Base-by-base conservation (phyloP, 2,888 invertebrate species). In the Coenonympha arcania region DNA sequence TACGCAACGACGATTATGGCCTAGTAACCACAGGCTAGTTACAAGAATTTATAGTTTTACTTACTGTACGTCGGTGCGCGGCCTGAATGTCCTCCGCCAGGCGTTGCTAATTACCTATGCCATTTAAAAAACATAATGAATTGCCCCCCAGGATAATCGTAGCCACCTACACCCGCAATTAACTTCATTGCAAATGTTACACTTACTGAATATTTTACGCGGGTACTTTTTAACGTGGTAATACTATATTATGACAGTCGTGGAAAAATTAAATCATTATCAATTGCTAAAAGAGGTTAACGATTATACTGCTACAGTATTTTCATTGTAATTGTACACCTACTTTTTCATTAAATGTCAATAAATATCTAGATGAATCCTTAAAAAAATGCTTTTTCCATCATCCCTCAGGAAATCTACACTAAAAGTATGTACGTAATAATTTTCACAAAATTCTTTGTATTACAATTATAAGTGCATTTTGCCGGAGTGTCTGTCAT, bases 401-500 rank as follows among this genome's bases (percentile, higher is more conserved):
- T 15, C 24, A 41, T 28, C 41, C 42, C 42, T 3, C 43, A 43
- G 43, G 19, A 55, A 44, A 73, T 61, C 65, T 57, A 55, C 63
- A 61, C 64, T 71, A 71, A 74, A 69, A 67, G 70, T 71, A 71
- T 72, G 71, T 68, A 68, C 73, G 75, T 76, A 71, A 79, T 80
- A 76, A 82, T 84, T 84, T 85, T 79, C 73, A 75, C 80, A 77
- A 86, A 85, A 83, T 76, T 80, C 81, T 79, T 81, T 80, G 80
- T 80, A 75, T 77, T 71, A 77, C 79, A 85, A 86, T 85, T 86
- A 86, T 84, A 85, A 85, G 76, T 73, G 77, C 83, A 84, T 84
- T 85, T 85, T 74, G 82, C 75, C 81, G 79, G 85, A 77, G 79
- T 82, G 79, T 79, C 85, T 76, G 83, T 83, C 83, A 86, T 85